These are phyloP conservation scores for Apocheima hispidaria DNA, from an alignment of 2,888 invertebrate genomes.

Conservation along the genomic window DNA sequence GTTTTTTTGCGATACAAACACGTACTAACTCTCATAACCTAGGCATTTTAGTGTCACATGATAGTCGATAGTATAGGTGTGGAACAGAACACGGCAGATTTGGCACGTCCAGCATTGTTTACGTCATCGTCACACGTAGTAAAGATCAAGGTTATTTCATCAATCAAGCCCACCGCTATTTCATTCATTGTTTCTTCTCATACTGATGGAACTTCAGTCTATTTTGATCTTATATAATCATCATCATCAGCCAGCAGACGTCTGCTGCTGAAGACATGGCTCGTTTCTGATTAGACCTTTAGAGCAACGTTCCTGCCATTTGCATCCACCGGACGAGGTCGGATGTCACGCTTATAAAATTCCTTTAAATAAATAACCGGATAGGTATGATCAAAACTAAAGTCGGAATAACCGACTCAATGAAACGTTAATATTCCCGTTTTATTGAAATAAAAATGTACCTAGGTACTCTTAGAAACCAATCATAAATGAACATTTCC, in stretches of 20 bases:
- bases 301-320: too few relatives aligned
- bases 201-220: background rate
- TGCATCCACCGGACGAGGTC: too few relatives aligned
- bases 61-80: constrained; percentile 5
- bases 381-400: too few relatives aligned
- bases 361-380: too few relatives aligned
- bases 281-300: too few relatives aligned
- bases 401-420: too few relatives aligned
- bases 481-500: constrained; percentile 5
- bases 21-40: background rate
- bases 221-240: too few relatives aligned
- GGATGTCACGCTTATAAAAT: too few relatives aligned
- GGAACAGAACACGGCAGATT: constrained; percentile 46
- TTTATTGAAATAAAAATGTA: background rate
- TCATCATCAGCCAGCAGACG: too few relatives aligned
- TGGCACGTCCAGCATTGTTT: constrained; percentile 49
- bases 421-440: too few relatives aligned
- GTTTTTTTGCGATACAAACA: background rate
- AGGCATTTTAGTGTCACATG: constrained; percentile 28
- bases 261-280: too few relatives aligned
- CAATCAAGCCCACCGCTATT: constrained; percentile 30
- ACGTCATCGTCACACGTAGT: constrained; percentile 43
- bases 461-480: background rate
- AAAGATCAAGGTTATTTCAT: constrained; percentile 60
- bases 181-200: constrained; percentile 38